These are phyloP conservation scores for Leptinotarsa peninsularis DNA, from an alignment of 2,888 invertebrate genomes.

Conservation along the genomic window DNA sequence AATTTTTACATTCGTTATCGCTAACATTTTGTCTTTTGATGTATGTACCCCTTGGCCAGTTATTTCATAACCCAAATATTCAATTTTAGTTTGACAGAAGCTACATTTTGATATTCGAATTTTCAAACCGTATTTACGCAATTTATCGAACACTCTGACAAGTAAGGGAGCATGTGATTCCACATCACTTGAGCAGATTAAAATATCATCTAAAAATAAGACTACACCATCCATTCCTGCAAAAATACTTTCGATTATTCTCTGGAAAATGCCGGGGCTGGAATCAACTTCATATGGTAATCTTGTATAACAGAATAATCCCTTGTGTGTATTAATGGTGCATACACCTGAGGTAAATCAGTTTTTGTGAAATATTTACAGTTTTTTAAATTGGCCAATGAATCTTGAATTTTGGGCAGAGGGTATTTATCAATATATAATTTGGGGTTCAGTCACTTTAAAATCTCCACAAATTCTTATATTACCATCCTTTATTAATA, in stretches of 20 bases:
- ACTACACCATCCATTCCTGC: constrained; percentile 30
- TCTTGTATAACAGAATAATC: constrained; percentile 38
- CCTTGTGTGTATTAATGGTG: constrained; percentile 42
- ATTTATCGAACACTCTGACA: constrained; percentile 34
- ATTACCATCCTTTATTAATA: constrained; percentile 18
- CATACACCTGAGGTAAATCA: constrained; percentile 27
- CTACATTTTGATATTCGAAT: constrained; percentile 40
- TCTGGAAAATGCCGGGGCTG: constrained; percentile 41
- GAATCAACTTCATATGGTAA: constrained; percentile 41
- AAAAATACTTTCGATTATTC: constrained; percentile 40
- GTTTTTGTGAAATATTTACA: constrained; percentile 36
- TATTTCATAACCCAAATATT: constrained; percentile 42
- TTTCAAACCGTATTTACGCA: constrained; percentile 37
- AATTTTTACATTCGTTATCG: constrained; percentile 36
- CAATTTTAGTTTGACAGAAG: constrained; percentile 41
- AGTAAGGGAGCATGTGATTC: constrained; percentile 11
- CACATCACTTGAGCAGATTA: constrained; percentile 18
- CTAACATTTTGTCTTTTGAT: constrained; percentile 37
- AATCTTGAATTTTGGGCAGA: constrained; percentile 40
- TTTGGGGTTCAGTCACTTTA: constrained; percentile 44
- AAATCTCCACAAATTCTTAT: constrained; percentile 31
- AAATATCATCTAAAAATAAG: constrained; percentile 36
- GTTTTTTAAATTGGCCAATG: constrained; percentile 31
- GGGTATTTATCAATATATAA: constrained; percentile 39
- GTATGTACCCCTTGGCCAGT: constrained; percentile 37